Conservation (phyloP, 23 tunicate species). For the Ciona savignyi region DNA sequence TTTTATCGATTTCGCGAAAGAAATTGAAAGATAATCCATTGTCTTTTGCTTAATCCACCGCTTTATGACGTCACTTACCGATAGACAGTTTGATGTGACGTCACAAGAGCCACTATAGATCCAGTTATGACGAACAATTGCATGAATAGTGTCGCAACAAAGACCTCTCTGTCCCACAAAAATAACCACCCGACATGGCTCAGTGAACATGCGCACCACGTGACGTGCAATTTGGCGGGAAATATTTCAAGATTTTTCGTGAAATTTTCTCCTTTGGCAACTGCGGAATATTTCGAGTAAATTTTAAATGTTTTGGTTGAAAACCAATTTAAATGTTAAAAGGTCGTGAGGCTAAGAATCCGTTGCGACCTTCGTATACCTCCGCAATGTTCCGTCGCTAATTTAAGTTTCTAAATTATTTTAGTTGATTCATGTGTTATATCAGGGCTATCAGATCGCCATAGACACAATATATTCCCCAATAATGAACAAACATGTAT, state of each 20-base stretch:
- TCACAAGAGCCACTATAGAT: constrained; percentile 20
- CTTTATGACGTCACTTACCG: constrained; percentile 32
- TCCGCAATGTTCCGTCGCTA: no score
- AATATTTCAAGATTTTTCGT: constrained; percentile 10
- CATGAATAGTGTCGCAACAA: constrained; percentile 54
- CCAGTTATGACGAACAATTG: constrained; percentile 44
- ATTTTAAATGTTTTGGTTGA: not conserved
- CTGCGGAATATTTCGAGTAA: constrained; percentile 2
- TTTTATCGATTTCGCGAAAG: no score
- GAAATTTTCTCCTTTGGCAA: not conserved
- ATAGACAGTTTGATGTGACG: constrained; percentile 32
- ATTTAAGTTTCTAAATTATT: no score
- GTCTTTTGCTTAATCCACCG: no score
- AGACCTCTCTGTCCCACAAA: constrained; percentile 62
- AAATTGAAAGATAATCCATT: no score
- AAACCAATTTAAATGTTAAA: no score
- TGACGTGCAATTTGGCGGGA: constrained; percentile 35
- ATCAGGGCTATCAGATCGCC: no score
- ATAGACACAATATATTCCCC: no score
- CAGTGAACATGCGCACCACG: constrained; percentile 42
- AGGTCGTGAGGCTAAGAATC: no score
- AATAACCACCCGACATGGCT: constrained; percentile 51
- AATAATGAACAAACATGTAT: no score
- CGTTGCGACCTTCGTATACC: no score
- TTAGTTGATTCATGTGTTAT: no score